These are phyloP conservation scores for Gouania willdenowi DNA, from an alignment of 2,797 vertebrate genomes.

Conservation along the genomic window DNA sequence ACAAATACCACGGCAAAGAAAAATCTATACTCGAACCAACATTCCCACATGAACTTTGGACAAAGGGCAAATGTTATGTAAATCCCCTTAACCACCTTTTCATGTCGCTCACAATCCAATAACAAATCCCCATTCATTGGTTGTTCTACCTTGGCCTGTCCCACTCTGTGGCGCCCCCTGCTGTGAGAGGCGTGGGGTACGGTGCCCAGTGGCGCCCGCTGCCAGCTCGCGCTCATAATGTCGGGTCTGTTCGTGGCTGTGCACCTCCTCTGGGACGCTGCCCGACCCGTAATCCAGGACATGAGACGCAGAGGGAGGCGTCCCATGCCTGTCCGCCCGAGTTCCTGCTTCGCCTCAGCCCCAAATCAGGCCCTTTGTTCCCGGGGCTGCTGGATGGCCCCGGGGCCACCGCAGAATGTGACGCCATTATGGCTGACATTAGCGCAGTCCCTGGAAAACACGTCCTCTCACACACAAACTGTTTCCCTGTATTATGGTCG, in stretches of 20 bases:
- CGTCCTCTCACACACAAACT: conserved; percentile 13
- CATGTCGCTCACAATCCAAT: conserved; percentile 67
- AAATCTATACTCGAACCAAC: no score
- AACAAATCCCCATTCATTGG: conserved; percentile 75
- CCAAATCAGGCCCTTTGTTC: conserved; percentile 61
- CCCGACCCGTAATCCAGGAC: conserved; percentile 71
- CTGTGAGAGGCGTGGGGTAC: conserved; percentile 81
- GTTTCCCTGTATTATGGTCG: no score
- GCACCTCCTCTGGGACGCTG: conserved; percentile 70
- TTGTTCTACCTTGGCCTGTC: conserved; percentile 68
- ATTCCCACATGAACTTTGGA: conserved; percentile 30
- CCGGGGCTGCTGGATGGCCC: conserved; percentile 47
- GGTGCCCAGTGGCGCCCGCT: conserved; percentile 75
- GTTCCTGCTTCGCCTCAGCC: conserved; percentile 58
- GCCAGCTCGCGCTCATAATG: conserved; percentile 76
- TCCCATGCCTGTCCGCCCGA: conserved; percentile 73
- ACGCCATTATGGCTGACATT: conserved; percentile 36
- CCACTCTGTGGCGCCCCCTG: conserved; percentile 78
- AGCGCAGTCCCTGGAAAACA: conserved; percentile 10
- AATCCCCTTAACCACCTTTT: conserved; percentile 81
- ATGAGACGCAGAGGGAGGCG: conserved; percentile 72
- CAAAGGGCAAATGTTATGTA: conserved; percentile 77
- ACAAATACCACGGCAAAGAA: no score
- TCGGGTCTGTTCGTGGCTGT: conserved; percentile 75
- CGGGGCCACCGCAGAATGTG: conserved; percentile 50